These are phyloP conservation scores for Drosophila silvestris DNA, from an alignment of 2,888 invertebrate genomes.

Conservation along the genomic window DNA sequence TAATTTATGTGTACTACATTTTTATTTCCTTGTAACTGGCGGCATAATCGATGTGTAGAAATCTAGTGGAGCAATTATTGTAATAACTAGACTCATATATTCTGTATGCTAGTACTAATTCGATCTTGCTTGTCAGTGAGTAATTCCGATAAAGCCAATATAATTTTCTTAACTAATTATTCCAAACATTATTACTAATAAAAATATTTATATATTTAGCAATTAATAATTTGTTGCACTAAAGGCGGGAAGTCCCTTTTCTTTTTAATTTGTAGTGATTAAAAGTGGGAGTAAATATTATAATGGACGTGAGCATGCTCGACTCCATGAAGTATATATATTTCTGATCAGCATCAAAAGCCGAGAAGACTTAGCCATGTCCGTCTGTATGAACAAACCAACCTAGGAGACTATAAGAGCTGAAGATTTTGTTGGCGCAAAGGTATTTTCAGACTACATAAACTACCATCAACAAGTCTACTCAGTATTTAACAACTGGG, in stretches of 20 bases:
- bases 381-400: neutral
- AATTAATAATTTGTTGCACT: neutral
- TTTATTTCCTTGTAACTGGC: neutral
- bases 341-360: neutral
- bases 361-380: neutral
- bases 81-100: neutral
- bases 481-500: neutral
- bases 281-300: neutral
- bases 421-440: no score
- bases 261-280: neutral
- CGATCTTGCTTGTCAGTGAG: neutral
- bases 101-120: neutral
- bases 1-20: neutral
- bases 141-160: neutral
- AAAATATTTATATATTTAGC: neutral
- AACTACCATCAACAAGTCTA: neutral
- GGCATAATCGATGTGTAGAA: constrained; percentile 64
- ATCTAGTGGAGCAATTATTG: constrained; percentile 43
- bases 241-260: neutral
- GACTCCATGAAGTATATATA: rapidly evolving
- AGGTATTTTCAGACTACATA: neutral
- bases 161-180: neutral
- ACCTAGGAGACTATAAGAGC: neutral
- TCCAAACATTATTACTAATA: neutral
- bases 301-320: neutral